Evolutionary conservation across 2,888 invertebrate genomes (phyloP).

Genomic region (Aelia acuminata): DNA sequence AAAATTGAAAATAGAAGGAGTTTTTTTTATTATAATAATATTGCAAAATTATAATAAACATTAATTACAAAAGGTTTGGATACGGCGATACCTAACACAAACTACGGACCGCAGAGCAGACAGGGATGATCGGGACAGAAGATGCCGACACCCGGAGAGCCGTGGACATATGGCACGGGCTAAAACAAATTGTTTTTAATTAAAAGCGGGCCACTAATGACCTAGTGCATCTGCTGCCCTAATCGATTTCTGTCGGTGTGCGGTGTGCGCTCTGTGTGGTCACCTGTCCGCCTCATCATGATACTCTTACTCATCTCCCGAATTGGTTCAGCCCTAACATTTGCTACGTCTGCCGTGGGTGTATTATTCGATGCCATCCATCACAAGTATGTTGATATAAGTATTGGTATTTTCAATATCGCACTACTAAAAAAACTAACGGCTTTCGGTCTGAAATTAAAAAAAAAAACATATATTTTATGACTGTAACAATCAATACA

Average conservation of each 20-base stretch:
- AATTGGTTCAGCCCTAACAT: constrained; percentile 34
- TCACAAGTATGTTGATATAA: not conserved
- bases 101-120: not conserved
- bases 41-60: too few species aligned
- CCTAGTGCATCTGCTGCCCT: not conserved
- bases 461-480: too few species aligned
- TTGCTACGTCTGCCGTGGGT: not conserved
- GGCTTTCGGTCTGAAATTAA: too few species aligned
- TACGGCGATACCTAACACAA: not conserved
- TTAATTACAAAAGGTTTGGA: not conserved
- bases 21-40: too few species aligned
- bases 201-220: constrained; percentile 41
- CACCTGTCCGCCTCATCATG: constrained; percentile 10
- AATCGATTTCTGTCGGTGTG: constrained; percentile 26
- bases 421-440: not conserved
- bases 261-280: constrained; percentile 2
- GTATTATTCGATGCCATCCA: not conserved
- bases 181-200: constrained; percentile 58
- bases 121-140: not conserved
- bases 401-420: not conserved
- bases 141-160: not conserved
- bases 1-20: too few species aligned
- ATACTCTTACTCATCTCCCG: constrained; percentile 38
- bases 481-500: too few species aligned
- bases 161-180: constrained; percentile 56